These are phyloP conservation scores for Hycleus phaleratus DNA, from an alignment of 1,140 invertebrate genomes.

Conservation along the genomic window DNA sequence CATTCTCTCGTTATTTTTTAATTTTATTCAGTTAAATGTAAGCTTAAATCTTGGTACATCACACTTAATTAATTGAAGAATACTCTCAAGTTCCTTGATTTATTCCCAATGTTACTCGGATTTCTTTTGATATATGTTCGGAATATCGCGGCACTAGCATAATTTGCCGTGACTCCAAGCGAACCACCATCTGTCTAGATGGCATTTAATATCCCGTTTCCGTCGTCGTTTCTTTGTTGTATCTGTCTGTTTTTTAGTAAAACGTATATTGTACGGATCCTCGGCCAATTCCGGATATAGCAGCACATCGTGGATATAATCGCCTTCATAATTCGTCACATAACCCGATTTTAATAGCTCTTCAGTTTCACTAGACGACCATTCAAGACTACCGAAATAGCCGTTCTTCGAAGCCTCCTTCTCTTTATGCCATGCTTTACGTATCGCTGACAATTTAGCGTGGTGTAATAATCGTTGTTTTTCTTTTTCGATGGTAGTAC, in stretches of 20 bases:
- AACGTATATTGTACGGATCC: constrained; percentile 90
- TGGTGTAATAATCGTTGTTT: constrained; percentile 80
- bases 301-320: constrained; percentile 84
- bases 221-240: constrained; percentile 55
- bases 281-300: constrained; percentile 87
- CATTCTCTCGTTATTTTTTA: constrained; percentile 14
- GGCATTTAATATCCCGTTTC: constrained; percentile 45
- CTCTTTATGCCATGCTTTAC: constrained; percentile 88
- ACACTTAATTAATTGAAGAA: constrained; percentile 40
- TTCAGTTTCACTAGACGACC: constrained; percentile 73
- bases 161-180: constrained; percentile 42
- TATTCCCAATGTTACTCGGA: background rate
- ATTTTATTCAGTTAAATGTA: constrained; percentile 5
- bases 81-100: constrained; percentile 24
- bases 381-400: constrained; percentile 62
- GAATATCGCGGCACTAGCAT: constrained; percentile 41
- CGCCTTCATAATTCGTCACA: constrained; percentile 76
- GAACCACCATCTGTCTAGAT: constrained; percentile 43
- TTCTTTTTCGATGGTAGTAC: constrained; percentile 81
- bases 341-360: constrained; percentile 71
- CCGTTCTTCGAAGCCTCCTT: constrained; percentile 73
- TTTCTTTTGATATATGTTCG: constrained; percentile 17
- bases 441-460: constrained; percentile 72
- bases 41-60: constrained; percentile 38
- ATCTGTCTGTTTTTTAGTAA: constrained; percentile 68